Evolutionary conservation across 2,797 vertebrate genomes (phyloP).

Genomic region (Antrozous pallidus): DNA sequence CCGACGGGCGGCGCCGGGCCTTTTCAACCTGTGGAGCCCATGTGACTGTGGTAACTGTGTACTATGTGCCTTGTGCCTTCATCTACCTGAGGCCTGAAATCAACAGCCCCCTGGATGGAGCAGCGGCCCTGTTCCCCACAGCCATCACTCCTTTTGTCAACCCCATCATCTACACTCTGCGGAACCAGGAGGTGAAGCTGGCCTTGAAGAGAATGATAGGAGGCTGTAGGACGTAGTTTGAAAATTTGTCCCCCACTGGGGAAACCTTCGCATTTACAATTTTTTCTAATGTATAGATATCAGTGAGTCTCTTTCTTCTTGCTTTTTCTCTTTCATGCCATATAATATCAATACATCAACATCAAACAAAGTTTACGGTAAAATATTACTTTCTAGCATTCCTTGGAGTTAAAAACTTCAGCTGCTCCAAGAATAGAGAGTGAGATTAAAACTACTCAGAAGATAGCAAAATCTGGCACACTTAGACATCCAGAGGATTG

Average conservation of each 20-base stretch:
- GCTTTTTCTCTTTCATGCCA: not conserved
- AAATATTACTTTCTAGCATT: not conserved
- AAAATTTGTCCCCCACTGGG: not conserved
- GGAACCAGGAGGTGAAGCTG: conserved; percentile 73
- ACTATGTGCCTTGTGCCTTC: conserved; percentile 71
- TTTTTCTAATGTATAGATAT: not conserved
- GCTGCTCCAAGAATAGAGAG: not conserved
- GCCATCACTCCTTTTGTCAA: conserved; percentile 74
- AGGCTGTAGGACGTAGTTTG: not conserved
- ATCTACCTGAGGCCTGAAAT: conserved; percentile 69
- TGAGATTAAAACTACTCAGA: not conserved
- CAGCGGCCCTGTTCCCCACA: conserved; percentile 69
- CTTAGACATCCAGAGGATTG: not conserved
- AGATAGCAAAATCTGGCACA: not conserved
- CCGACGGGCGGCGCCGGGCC: conserved; percentile 39
- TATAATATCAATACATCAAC: not conserved
- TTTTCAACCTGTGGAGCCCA: conserved; percentile 76
- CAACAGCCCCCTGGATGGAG: conserved; percentile 51
- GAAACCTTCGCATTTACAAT: not conserved
- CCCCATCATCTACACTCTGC: conserved; percentile 73
- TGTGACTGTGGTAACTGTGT: conserved; percentile 63
- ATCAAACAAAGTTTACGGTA: not conserved
- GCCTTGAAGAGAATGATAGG: conserved; percentile 61
- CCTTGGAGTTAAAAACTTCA: not conserved
- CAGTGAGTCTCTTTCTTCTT: not conserved